phyloP scores from a whole-genome alignment of 2,888 invertebrate species.

The Furcula furcula region DNA sequence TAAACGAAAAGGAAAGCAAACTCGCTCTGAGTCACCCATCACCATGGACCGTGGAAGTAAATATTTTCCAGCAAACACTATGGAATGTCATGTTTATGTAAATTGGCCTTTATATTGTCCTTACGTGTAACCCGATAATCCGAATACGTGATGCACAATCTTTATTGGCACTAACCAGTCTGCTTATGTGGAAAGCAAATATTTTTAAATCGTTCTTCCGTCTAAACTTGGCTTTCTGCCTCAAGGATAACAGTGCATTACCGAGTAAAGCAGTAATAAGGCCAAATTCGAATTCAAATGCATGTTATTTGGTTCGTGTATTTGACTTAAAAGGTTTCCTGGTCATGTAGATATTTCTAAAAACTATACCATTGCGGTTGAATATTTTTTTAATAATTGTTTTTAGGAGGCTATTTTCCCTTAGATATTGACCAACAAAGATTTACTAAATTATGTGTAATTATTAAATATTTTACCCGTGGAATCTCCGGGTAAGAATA shows the following conservation, averaged over 20 bases:
- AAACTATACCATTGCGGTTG: too few species aligned
- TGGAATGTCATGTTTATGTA: slow-evolving; percentile 53
- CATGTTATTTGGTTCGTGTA: too few species aligned
- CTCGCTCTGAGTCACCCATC: slow-evolving; percentile 33
- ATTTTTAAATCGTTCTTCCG: slow-evolving; percentile 41
- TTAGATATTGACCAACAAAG: too few species aligned
- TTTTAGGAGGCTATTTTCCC: too few species aligned
- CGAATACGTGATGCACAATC: slow-evolving; percentile 48
- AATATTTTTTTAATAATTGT: too few species aligned
- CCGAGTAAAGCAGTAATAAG: background rate
- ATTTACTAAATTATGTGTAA: too few species aligned
- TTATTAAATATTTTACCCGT: too few species aligned
- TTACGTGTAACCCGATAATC: slow-evolving; percentile 59
- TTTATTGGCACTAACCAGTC: slow-evolving; percentile 22
- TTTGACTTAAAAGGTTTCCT: too few species aligned
- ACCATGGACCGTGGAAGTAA: slow-evolving; percentile 30
- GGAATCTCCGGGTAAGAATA: too few species aligned
- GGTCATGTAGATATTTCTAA: too few species aligned
- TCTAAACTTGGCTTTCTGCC: slow-evolving; percentile 38
- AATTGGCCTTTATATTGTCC: slow-evolving; percentile 50
- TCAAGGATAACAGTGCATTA: slow-evolving; percentile 24
- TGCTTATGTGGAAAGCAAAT: slow-evolving; percentile 56
- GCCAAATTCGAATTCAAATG: background rate
- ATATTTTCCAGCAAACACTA: slow-evolving; percentile 46
- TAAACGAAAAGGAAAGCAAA: slow-evolving; percentile 51